Percentiles rank a stretch among this genome's conserved stretches.
Evolutionary conservation across 2,797 vertebrate genomes (phyloP).

Genomic region (Anniella stebbinsi): DNA sequence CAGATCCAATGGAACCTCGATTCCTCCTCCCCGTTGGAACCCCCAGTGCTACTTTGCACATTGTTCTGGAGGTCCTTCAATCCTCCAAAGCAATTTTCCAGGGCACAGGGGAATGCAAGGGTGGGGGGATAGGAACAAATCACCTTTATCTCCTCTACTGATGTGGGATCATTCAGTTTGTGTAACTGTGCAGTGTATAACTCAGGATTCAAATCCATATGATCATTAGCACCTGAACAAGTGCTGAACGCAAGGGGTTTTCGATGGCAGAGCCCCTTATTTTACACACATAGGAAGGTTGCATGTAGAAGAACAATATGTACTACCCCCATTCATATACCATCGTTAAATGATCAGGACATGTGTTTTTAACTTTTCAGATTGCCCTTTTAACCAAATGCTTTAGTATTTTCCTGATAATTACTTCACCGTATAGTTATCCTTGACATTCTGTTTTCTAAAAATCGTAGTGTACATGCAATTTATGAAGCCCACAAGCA

Average conservation of each 20-base stretch:
- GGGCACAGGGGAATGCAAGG: no score
- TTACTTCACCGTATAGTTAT: slow-evolving; percentile 35
- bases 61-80: no score
- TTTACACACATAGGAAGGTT: no score
- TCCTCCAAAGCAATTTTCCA: no score
- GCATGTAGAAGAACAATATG: not conserved
- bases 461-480: slow-evolving; percentile 55
- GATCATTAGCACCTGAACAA: not conserved
- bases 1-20: no score
- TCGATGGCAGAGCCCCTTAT: not conserved
- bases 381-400: slow-evolving; percentile 22
- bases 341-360: not conserved
- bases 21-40: no score
- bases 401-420: slow-evolving; percentile 13
- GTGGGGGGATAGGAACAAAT: not conserved
- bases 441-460: slow-evolving; percentile 46
- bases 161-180: not conserved
- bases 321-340: not conserved
- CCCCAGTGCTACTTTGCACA: no score
- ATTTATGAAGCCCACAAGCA: slow-evolving; percentile 8
- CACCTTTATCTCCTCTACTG: not conserved
- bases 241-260: not conserved
- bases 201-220: not conserved
- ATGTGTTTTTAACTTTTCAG: slow-evolving; percentile 22
- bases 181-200: no score